A percentile compares a stretch with the other conserved stretches of the same genome.
phyloP scores from a whole-genome alignment of 2,113 vertebrate genomes.

The Microcebus jonahi region DNA sequence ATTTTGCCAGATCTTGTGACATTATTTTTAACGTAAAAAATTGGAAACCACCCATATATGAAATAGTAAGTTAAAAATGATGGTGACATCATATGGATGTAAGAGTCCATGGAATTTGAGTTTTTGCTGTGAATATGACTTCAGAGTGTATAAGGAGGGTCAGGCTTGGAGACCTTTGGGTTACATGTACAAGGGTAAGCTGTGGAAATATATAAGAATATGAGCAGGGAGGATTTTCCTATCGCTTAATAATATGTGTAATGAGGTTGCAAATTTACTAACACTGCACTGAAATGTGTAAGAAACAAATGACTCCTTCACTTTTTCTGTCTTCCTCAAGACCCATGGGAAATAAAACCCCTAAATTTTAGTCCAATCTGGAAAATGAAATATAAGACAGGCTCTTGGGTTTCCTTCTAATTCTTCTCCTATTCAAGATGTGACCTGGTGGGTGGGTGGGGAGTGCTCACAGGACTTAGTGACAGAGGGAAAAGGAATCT shows the following conservation, averaged over 20 bases:
- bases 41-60: not conserved
- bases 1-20: not conserved
- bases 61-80: constrained; percentile 2
- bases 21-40: not conserved
- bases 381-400: not conserved
- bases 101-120: not conserved
- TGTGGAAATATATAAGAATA: not conserved
- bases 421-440: not conserved
- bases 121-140: not conserved
- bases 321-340: not conserved
- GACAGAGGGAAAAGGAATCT: not conserved
- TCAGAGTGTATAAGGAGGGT: not conserved
- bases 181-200: not conserved
- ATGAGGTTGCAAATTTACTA: not conserved
- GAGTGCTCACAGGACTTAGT: not conserved
- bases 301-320: not conserved
- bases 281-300: not conserved
- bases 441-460: not conserved
- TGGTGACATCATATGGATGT: not conserved
- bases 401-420: not conserved
- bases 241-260: not conserved
- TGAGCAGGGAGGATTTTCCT: not conserved
- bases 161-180: not conserved
- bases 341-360: not conserved
- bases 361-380: not conserved